These are phyloP conservation scores for Sitta europaea DNA, from an alignment of 2,113 vertebrate species.

Conservation along the genomic window DNA sequence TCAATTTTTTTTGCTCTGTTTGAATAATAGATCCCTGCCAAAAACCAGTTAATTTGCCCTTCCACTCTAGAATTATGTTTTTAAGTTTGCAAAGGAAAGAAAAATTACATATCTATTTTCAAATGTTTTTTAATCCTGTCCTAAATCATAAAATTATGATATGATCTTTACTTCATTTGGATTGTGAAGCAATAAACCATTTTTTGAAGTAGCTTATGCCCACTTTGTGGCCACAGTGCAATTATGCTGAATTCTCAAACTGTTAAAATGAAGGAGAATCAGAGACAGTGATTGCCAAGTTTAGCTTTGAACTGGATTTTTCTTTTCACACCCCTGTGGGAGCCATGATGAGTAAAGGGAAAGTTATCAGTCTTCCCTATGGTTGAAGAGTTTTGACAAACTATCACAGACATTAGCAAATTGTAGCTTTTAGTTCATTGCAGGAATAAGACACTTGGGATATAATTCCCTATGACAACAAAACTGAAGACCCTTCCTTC, in stretches of 20 bases:
- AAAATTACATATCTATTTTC: background rate
- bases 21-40: background rate
- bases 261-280: background rate
- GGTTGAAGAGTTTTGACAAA: background rate
- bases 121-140: background rate
- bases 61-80: background rate
- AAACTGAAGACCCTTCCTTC: background rate
- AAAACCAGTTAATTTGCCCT: background rate
- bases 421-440: background rate
- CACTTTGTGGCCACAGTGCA: background rate
- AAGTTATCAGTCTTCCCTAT: background rate
- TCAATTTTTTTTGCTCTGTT: background rate
- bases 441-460: background rate
- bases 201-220: background rate
- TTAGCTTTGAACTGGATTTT: background rate
- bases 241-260: background rate
- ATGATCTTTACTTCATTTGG: background rate
- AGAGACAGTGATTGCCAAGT: background rate
- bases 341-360: background rate
- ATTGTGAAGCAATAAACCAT: background rate
- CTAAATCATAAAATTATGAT: background rate
- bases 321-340: background rate
- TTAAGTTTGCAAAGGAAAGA: background rate
- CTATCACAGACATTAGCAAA: background rate
- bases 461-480: background rate